Conservation (phyloP, 2,113 vertebrate species). For the Python bivittatus region DNA sequence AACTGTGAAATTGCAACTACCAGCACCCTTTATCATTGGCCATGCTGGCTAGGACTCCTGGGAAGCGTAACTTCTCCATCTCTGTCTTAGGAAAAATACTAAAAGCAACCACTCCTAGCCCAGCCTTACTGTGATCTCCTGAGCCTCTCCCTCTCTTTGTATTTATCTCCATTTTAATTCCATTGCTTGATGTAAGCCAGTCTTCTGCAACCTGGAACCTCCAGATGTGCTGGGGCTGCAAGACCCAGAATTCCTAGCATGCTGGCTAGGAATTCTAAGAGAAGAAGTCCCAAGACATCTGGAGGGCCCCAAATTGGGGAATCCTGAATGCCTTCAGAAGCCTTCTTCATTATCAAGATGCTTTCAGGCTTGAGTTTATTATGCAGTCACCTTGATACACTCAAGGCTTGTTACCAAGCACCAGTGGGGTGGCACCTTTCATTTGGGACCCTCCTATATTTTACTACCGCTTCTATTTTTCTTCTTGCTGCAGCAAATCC, state of each 20-base stretch:
- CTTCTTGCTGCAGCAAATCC: background rate
- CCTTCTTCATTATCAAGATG: background rate
- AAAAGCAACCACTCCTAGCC: background rate
- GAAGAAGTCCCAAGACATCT: background rate
- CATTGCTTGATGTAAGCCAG: background rate
- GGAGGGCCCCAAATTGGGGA: background rate
- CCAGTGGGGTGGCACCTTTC: background rate
- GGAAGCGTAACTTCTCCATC: background rate
- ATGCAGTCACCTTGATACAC: background rate
- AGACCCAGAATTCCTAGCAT: background rate
- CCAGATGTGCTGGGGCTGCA: background rate
- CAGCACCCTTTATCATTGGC: background rate
- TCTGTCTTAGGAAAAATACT: background rate
- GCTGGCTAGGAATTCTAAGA: background rate
- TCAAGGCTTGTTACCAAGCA: background rate
- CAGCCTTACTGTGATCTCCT: background rate
- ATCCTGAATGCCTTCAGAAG: background rate
- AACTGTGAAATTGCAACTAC: background rate
- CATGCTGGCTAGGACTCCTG: background rate
- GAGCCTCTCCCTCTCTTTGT: background rate
- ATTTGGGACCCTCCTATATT: background rate
- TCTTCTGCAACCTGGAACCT: background rate
- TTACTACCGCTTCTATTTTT: background rate
- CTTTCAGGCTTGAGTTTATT: background rate
- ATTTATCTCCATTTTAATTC: background rate